Evolutionary conservation across 2,797 vertebrate species (phyloP).

Genomic region (Cottoperca gobio): DNA sequence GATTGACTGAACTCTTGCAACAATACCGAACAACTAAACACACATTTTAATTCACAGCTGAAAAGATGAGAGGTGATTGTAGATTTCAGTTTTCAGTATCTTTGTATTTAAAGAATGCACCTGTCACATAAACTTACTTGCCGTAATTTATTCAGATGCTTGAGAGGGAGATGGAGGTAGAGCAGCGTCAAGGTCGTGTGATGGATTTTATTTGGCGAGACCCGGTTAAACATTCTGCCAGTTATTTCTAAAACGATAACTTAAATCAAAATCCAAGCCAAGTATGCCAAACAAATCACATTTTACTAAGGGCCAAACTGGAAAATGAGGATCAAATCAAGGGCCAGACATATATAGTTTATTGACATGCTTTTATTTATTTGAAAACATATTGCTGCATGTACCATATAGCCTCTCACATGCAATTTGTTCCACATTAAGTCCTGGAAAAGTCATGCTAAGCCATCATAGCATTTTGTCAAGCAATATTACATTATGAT

Average conservation of each 20-base stretch:
- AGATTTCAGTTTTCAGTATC: not conserved
- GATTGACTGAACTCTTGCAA: constrained; percentile 12
- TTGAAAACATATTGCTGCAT: too few relatives aligned
- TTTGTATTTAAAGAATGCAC: constrained; percentile 2
- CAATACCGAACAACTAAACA: not conserved
- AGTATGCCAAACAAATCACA: too few relatives aligned
- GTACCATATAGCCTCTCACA: too few relatives aligned
- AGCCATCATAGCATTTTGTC: too few relatives aligned
- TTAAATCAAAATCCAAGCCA: not conserved
- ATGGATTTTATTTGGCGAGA: constrained; percentile 31
- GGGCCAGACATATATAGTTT: too few relatives aligned
- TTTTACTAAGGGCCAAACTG: too few relatives aligned
- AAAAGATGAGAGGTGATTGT: not conserved
- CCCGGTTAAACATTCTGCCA: not conserved
- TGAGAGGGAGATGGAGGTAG: constrained; percentile 29
- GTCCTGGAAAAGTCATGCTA: too few relatives aligned
- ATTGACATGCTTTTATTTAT: too few relatives aligned
- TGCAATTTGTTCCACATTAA: too few relatives aligned
- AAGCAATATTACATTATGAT: too few relatives aligned
- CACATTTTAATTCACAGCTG: not conserved
- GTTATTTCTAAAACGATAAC: constrained; percentile 12
- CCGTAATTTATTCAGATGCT: constrained; percentile 24
- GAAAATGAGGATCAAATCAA: too few relatives aligned
- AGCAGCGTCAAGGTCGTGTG: constrained; percentile 18
- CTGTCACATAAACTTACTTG: not conserved